Conservation (phyloP, 2,113 vertebrate species). For the Raphicerus campestris region DNA sequence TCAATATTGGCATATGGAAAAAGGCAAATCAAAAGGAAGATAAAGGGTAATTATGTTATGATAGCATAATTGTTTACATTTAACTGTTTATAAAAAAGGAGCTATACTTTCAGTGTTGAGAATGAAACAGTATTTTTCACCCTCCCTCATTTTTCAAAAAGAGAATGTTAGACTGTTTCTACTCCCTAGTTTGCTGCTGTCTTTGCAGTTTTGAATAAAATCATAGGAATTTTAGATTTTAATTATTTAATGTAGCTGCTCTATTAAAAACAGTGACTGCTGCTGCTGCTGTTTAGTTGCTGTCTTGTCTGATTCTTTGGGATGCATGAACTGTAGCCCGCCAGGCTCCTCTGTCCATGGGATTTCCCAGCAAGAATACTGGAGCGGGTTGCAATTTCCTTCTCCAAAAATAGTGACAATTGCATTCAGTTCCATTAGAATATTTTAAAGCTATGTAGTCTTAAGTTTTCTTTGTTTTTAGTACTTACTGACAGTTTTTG, state of each 20-base stretch:
- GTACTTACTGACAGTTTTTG: background rate
- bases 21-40: background rate
- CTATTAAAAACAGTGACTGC: background rate
- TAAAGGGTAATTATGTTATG: background rate
- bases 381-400: background rate
- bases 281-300: background rate
- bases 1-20: background rate
- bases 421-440: background rate
- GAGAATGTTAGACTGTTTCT: background rate
- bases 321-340: background rate
- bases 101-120: background rate
- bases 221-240: background rate
- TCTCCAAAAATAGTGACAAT: background rate
- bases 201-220: background rate
- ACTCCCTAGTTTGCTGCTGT: background rate
- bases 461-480: conserved; percentile 12
- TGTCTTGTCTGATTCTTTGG: background rate
- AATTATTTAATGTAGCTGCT: background rate
- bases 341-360: background rate
- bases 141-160: background rate
- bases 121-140: background rate
- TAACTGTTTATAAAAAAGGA: background rate
- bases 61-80: background rate
- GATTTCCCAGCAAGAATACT: background rate
- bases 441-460: background rate